These are phyloP conservation scores for Scaptomyza graminum DNA, from an alignment of 1,140 invertebrate species.

Conservation along the genomic window DNA sequence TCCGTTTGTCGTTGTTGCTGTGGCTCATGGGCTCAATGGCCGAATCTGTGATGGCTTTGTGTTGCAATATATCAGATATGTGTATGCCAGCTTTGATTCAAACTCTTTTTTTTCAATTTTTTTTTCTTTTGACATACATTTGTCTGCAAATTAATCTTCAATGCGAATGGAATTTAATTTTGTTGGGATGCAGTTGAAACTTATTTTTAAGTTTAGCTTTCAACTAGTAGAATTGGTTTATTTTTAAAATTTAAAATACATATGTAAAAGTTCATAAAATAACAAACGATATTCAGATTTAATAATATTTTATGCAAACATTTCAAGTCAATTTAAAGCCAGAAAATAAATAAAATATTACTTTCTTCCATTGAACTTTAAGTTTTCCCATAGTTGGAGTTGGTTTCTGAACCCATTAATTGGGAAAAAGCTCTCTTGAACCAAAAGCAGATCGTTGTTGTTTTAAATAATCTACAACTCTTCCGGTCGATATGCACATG, in stretches of 20 bases:
- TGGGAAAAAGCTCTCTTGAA: no score
- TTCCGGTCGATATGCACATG: no score
- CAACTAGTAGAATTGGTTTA: not conserved
- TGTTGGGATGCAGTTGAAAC: not conserved
- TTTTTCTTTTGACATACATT: not conserved
- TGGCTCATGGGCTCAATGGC: slow-evolving; percentile 8
- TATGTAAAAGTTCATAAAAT: not conserved
- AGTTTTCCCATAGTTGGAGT: no score
- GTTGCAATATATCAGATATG: not conserved
- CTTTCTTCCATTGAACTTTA: no score
- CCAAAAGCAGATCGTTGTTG: no score
- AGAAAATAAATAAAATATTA: no score
- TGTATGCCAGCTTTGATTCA: slow-evolving; percentile 9
- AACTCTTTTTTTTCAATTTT: not conserved
- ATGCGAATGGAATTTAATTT: not conserved
- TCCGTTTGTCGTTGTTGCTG: slow-evolving; percentile 13
- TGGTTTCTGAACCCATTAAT: no score
- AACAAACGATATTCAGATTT: no score
- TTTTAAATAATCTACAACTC: no score
- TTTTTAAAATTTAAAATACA: not conserved
- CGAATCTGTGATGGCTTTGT: slow-evolving; percentile 50
- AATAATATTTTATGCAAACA: no score
- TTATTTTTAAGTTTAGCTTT: not conserved
- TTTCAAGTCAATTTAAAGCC: no score
- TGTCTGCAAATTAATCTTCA: not conserved